phyloP scores from a whole-genome alignment of 2,888 invertebrate genomes.

The Tethea ocularis region DNA sequence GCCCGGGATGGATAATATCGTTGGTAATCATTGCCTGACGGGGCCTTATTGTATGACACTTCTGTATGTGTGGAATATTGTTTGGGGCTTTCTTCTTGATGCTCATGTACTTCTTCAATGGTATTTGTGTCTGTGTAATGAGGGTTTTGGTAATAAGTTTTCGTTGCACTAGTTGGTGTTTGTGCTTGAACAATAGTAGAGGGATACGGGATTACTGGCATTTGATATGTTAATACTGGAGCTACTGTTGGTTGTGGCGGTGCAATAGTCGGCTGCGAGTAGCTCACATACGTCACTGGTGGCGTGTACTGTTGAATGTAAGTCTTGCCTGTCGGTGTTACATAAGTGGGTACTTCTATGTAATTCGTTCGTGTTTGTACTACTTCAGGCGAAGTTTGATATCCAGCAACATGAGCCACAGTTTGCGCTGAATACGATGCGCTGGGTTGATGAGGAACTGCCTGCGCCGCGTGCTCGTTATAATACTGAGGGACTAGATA shows the following conservation, averaged over 20 bases:
- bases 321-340: slow-evolving; percentile 55
- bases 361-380: slow-evolving; percentile 61
- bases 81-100: slow-evolving; percentile 52
- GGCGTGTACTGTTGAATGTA: slow-evolving; percentile 56
- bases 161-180: slow-evolving; percentile 50
- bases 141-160: slow-evolving; percentile 54
- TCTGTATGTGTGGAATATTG: slow-evolving; percentile 58
- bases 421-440: slow-evolving; percentile 49
- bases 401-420: slow-evolving; percentile 39
- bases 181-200: slow-evolving; percentile 39
- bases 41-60: slow-evolving; percentile 44
- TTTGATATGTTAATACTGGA: slow-evolving; percentile 60
- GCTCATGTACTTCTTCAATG: slow-evolving; percentile 55
- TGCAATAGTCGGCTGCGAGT: slow-evolving; percentile 56
- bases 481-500: slow-evolving; percentile 77
- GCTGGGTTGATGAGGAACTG: slow-evolving; percentile 36
- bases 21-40: slow-evolving; percentile 47
- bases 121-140: slow-evolving; percentile 59
- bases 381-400: slow-evolving; percentile 52
- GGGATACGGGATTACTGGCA: slow-evolving; percentile 61
- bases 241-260: slow-evolving; percentile 53
- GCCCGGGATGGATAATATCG: slow-evolving; percentile 64
- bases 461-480: slow-evolving; percentile 51
- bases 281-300: slow-evolving; percentile 58
- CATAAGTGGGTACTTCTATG: slow-evolving; percentile 61